Conservation (phyloP, 2,888 invertebrate species). For the Tenodera sinensis region DNA sequence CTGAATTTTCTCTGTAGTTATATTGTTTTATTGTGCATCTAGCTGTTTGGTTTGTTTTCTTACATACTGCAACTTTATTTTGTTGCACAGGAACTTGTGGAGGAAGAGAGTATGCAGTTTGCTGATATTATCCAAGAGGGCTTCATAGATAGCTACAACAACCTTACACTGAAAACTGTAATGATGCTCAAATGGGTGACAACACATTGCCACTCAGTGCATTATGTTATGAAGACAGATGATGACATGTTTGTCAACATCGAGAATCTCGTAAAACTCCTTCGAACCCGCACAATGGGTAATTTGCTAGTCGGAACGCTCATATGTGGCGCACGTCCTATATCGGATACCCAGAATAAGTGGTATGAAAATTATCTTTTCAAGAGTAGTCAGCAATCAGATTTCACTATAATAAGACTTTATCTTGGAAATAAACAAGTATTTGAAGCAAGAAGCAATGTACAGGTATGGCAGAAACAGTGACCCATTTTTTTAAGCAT, state of each 20-base stretch:
- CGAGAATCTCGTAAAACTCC: conserved; percentile 55
- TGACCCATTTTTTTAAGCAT: too few species aligned
- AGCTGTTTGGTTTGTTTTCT: too few species aligned
- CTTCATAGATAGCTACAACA: conserved; percentile 81
- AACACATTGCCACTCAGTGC: conserved; percentile 58
- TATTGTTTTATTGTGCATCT: too few species aligned
- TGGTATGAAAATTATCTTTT: conserved; percentile 53
- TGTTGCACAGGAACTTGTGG: conserved; percentile 55
- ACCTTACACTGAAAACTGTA: conserved; percentile 79
- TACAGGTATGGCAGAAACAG: too few species aligned
- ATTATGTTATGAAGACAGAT: conserved; percentile 78
- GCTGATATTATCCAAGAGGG: conserved; percentile 80
- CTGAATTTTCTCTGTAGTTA: too few species aligned
- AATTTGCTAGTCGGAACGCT: conserved; percentile 67
- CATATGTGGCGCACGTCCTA: conserved; percentile 74
- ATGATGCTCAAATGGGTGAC: conserved; percentile 81
- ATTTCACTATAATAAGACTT: neutral
- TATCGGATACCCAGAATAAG: conserved; percentile 66
- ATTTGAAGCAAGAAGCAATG: too few species aligned
- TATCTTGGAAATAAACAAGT: neutral
- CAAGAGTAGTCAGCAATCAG: neutral
- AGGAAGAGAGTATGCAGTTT: conserved; percentile 62
- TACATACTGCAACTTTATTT: neutral
- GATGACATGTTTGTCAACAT: conserved; percentile 85
- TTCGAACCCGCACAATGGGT: conserved; percentile 41